These are phyloP conservation scores for Thermophis baileyi DNA, from an alignment of 2,113 vertebrate genomes.

Conservation along the genomic window DNA sequence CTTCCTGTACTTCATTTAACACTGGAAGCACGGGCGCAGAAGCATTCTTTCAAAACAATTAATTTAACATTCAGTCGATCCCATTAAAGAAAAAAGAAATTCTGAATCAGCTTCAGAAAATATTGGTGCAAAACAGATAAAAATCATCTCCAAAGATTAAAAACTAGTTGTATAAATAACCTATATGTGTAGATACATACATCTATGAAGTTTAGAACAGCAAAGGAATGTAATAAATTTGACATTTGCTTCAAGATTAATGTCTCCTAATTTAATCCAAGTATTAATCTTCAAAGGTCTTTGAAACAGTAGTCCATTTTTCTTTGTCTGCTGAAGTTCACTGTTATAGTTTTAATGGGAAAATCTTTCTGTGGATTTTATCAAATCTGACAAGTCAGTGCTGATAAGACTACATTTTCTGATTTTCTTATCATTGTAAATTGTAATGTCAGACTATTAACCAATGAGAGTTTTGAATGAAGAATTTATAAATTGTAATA, in stretches of 20 bases:
- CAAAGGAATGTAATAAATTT: constrained; percentile 24
- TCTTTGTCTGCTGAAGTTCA: constrained; percentile 47
- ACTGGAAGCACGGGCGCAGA: constrained; percentile 28
- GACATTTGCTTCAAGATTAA: constrained; percentile 43
- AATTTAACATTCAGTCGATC: constrained; percentile 51
- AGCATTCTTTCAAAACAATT: constrained; percentile 54
- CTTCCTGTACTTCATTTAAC: constrained; percentile 52
- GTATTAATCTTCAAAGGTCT: constrained; percentile 55
- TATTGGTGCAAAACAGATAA: background rate
- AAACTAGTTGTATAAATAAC: constrained; percentile 23
- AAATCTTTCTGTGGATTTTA: constrained; percentile 36
- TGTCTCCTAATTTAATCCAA: constrained; percentile 49
- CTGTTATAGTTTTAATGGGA: constrained; percentile 47
- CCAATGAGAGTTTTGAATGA: constrained; percentile 21
- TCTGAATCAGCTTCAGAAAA: constrained; percentile 33
- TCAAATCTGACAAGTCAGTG: constrained; percentile 35
- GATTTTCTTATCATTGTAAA: constrained; percentile 42
- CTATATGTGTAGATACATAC: background rate
- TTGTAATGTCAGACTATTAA: constrained; percentile 26
- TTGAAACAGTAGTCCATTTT: constrained; percentile 51
- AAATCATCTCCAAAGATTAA: background rate
- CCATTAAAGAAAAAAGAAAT: background rate
- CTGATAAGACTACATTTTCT: constrained; percentile 33
- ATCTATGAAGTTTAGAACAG: constrained; percentile 37
- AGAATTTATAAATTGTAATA: background rate